Conservation (phyloP, 2,113 vertebrate species). For the Anarrhichthys ocellatus region DNA sequence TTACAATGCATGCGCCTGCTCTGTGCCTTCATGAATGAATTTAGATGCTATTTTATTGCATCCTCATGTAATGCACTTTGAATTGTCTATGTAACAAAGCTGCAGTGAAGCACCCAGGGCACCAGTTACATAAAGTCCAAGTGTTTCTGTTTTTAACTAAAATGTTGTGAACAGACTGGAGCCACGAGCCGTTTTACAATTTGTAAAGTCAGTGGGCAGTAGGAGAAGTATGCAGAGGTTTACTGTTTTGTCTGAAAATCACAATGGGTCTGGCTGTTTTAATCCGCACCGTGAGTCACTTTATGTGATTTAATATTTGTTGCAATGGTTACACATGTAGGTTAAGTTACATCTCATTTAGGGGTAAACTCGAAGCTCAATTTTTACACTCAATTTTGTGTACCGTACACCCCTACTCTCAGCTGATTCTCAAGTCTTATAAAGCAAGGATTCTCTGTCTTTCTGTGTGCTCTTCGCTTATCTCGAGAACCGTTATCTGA, state of each 20-base stretch:
- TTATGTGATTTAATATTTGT: not conserved
- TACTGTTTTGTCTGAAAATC: not conserved
- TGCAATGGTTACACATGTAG: not conserved
- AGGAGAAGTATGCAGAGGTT: not conserved
- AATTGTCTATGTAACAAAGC: not conserved
- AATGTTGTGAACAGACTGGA: not conserved
- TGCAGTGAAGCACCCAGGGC: too few species aligned
- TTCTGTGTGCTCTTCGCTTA: too few species aligned
- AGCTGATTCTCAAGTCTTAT: too few species aligned
- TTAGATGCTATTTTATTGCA: not conserved
- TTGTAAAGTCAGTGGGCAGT: not conserved
- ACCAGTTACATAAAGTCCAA: not conserved
- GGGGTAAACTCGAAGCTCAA: too few species aligned
- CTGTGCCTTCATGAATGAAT: not conserved
- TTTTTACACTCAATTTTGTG: too few species aligned
- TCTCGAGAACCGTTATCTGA: too few species aligned
- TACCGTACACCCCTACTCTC: too few species aligned
- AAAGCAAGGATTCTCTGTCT: too few species aligned
- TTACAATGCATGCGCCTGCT: not conserved
- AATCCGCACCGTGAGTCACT: not conserved
- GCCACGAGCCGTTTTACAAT: not conserved
- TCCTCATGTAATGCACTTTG: not conserved
- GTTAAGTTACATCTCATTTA: not conserved
- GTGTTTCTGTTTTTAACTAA: not conserved
- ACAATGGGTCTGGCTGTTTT: not conserved